Conservation (phyloP, 2,888 invertebrate genomes). For the Strigamia crassipes region DNA sequence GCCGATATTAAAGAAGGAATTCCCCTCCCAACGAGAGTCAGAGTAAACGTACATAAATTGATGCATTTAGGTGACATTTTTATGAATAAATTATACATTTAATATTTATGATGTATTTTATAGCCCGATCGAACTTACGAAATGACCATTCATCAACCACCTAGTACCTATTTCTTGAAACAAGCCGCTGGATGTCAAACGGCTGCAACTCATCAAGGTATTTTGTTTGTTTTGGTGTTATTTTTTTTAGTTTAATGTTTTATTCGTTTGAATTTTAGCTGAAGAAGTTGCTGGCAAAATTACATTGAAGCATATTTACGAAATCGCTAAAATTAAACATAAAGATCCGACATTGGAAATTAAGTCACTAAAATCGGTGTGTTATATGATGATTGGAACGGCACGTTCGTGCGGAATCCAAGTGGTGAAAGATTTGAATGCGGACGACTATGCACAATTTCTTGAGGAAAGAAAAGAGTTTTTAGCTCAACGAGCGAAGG, state of each 20-base stretch:
- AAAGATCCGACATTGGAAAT: constrained; percentile 76
- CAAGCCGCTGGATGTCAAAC: constrained; percentile 91
- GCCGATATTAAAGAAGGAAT: constrained; percentile 86
- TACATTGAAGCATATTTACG: constrained; percentile 92
- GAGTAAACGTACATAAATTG: constrained; percentile 65
- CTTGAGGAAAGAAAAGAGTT: constrained; percentile 72
- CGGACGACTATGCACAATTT: constrained; percentile 80
- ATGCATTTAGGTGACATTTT: background rate
- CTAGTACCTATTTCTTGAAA: constrained; percentile 83
- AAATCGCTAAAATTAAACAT: constrained; percentile 96
- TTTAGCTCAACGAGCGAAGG: constrained; percentile 74
- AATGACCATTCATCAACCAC: constrained; percentile 81
- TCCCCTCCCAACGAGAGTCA: constrained; percentile 81
- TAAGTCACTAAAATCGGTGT: constrained; percentile 71
- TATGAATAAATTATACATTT: too few species aligned
- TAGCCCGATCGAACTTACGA: constrained; percentile 81
- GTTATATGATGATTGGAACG: constrained; percentile 75
- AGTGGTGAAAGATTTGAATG: constrained; percentile 67
- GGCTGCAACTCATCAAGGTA: constrained; percentile 72
- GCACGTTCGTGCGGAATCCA: constrained; percentile 84
- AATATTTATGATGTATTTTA: constrained; percentile 48
- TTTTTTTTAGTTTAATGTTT: background rate
- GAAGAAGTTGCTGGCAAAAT: constrained; percentile 84
- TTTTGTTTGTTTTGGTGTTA: background rate
- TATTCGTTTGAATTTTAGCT: constrained; percentile 62